These are phyloP conservation scores for Xanthorhoe designata DNA, from an alignment of 2,888 invertebrate genomes.

Conservation along the genomic window DNA sequence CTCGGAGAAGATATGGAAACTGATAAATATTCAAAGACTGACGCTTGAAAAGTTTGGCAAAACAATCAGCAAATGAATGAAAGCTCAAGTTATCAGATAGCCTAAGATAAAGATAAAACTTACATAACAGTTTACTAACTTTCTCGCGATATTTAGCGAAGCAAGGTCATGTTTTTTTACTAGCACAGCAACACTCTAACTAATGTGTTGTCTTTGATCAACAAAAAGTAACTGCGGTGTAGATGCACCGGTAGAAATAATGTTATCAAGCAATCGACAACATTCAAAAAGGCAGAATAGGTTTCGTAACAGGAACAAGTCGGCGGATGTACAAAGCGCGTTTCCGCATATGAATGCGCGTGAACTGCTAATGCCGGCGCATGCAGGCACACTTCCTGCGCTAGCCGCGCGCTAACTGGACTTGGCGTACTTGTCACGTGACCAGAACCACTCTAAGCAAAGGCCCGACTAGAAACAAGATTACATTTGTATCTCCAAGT, in stretches of 20 bases:
- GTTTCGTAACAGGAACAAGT: conserved; percentile 30
- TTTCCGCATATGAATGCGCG: conserved; percentile 57
- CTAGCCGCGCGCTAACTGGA: conserved; percentile 18
- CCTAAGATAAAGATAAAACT: too few relatives aligned
- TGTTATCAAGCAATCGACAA: background rate
- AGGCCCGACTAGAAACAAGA: background rate
- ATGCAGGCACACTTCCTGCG: conserved; percentile 37
- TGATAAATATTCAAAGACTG: background rate
- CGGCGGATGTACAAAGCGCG: conserved; percentile 56
- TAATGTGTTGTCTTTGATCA: too few relatives aligned
- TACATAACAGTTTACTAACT: too few relatives aligned
- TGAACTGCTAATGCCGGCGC: conserved; percentile 51
- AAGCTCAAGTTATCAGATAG: too few relatives aligned
- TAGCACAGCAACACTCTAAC: too few relatives aligned
- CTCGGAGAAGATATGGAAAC: conserved; percentile 2
- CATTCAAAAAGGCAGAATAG: conserved; percentile 16
- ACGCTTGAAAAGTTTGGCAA: background rate
- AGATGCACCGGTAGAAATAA: background rate
- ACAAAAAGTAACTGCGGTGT: too few relatives aligned
- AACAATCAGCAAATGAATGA: background rate
- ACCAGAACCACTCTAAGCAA: background rate
- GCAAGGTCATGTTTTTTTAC: too few relatives aligned
- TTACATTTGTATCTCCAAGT: background rate
- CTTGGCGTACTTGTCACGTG: conserved; percentile 6
- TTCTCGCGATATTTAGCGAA: too few relatives aligned